Base-by-base conservation (phyloP, 1,140 invertebrate genomes). In the Brachionus sp. region DNA sequence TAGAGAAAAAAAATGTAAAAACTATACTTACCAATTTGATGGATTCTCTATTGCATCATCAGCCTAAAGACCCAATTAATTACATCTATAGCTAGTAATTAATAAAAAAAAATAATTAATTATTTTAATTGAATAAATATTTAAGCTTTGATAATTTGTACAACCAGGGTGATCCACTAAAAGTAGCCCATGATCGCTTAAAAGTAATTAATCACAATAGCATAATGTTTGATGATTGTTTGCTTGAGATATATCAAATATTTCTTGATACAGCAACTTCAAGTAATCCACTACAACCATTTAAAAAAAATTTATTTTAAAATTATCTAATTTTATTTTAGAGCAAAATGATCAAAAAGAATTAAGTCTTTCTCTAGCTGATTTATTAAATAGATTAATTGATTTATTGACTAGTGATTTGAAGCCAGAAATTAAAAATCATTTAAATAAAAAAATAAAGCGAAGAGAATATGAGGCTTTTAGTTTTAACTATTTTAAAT, bases 201-300 rank as follows among this genome's bases (percentile, higher is more conserved):
- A 39, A 42, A 62, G 50, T 80, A 7, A 62, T 80, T 12, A 39
- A n/a, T 10, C 50, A 57, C 37, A 42, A 80, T 29, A 62, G 35
- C 5, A 66, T 80, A 62, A 66, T 66, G 77, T 80, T 80, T 37
- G 77, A 80, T 66, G 77, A 80, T n/a, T 80, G 46, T 62, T 35
- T 80, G n/a, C 50, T 80, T 19, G 77, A 80, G 33, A 66, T 66
- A 19, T 80, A 80, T 44, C 50, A 80, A 57, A 62, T 80, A 33
- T 80, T 80, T 33, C 23, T 80, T 13, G 50, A 80, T 3, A 13
- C 50, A 12, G 77, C 50, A 10, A 64, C 50, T 35, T 33, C 44
- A n/a, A 4, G 75, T 78, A 78, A 50, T 25, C 50, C 19, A 6
- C 7, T 7, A 29, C 29, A 29, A 29, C 29, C 29, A 29, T 2